Base-by-base conservation (phyloP, 2,113 vertebrate species). In the Odontophorus gujanensis region DNA sequence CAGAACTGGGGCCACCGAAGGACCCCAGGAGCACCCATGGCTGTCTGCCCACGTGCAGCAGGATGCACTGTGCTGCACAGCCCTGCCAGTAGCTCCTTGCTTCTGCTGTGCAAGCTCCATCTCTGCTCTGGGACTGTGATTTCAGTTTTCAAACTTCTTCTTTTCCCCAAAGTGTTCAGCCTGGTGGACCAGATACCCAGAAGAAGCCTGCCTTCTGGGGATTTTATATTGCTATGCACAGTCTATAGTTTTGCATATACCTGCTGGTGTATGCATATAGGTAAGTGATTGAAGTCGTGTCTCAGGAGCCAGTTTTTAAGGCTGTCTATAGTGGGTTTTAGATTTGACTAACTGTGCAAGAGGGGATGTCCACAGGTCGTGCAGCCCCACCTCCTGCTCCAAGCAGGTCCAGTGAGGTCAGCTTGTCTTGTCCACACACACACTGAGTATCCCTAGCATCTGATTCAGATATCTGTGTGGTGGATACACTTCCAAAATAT, bases 21-120 rank as follows among this genome's bases (percentile, higher is more conserved):
- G 59, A 32, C 3, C 48, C 50, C 9, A 22, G 43, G 16, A 55
- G 24, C 53, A 30, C 22, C 20, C 58, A 3, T 42, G 40, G 32
- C 12, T 13, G 2, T 38, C 55, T 34, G 73, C 58, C 28, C 77
- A 47, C 1, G 5, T 36, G 19, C 18, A 13, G 59, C 7, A 53
- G 2, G 21, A 25, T 3, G 20, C 1, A 0, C 4, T 16, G 30
- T n/a, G 34, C 34, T 59, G 30, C 43, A 5, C 12, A 1, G 13
- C 22, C 1, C 0, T 0, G 1, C 19, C 8, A 58, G 47, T 42
- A 85, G 13, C 4, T 88, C 51, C 34, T 20, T 40, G 12, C 4
- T 36, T 32, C 81, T 30, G 40, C 5, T 10, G 21, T 6, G 6
- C 16, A 22, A 51, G 19, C 17, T 51, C 57, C 32, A 34, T 26